Conservation (phyloP, 2,888 invertebrate species). For the Cryptus armator region DNA sequence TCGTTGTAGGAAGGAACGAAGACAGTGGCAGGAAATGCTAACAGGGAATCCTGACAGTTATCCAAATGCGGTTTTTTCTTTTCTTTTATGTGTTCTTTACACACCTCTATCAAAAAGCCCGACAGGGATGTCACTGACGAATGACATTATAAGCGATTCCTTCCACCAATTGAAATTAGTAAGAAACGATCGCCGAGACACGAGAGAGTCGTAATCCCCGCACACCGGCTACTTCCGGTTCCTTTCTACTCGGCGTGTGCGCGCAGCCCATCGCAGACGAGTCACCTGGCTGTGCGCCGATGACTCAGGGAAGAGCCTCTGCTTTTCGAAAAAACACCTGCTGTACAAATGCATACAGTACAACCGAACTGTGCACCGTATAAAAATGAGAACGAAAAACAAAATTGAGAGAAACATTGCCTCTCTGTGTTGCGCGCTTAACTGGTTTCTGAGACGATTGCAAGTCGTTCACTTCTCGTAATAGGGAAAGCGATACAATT, state of each 20-base stretch:
- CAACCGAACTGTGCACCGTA: not conserved
- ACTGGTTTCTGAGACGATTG: too few species aligned
- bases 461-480: not conserved
- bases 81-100: too few species aligned
- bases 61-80: not conserved
- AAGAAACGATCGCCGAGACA: constrained; percentile 22
- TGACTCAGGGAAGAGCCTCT: constrained; percentile 79
- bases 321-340: constrained; percentile 80
- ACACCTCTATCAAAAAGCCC: not conserved
- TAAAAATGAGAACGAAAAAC: too few species aligned
- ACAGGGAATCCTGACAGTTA: not conserved
- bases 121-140: constrained; percentile 22
- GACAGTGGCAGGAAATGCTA: constrained; percentile 15
- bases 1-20: constrained; percentile 12
- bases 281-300: constrained; percentile 79
- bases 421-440: too few species aligned
- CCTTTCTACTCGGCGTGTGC: constrained; percentile 69
- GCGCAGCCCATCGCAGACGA: constrained; percentile 61
- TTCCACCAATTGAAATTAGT: constrained; percentile 35
- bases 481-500: constrained; percentile 3
- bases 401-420: too few species aligned
- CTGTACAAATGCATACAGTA: constrained; percentile 61
- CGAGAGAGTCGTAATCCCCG: constrained; percentile 29
- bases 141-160: constrained; percentile 19
- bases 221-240: constrained; percentile 76